phyloP scores from a whole-genome alignment of 2,113 vertebrate genomes.

The Gulo gulo region DNA sequence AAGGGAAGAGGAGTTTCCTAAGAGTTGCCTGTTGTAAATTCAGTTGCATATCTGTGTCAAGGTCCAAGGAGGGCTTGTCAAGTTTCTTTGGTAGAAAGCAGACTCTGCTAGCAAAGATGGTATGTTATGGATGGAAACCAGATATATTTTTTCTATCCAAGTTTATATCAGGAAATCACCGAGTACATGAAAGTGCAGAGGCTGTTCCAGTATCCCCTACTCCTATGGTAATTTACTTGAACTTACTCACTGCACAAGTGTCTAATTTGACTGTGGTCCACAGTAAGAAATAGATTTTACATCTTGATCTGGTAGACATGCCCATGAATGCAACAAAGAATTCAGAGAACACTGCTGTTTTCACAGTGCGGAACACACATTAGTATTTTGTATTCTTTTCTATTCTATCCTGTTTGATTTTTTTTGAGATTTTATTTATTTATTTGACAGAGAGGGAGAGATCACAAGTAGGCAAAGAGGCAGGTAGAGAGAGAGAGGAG shows the following conservation, averaged over 20 bases:
- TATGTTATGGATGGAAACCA: not conserved
- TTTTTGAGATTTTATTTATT: no score
- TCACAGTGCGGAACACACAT: rapidly evolving
- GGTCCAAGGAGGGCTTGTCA: not conserved
- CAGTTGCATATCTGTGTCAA: not conserved
- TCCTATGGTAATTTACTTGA: not conserved
- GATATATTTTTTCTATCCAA: not conserved
- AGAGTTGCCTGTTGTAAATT: not conserved
- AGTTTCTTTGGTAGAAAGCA: not conserved
- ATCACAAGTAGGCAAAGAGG: no score
- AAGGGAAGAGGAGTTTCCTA: not conserved
- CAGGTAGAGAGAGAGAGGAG: no score
- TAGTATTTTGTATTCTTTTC: not conserved
- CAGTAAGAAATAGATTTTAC: not conserved
- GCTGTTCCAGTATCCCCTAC: rapidly evolving
- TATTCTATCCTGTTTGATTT: not conserved
- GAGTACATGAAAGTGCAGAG: not conserved
- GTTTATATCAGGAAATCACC: not conserved
- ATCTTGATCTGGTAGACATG: not conserved
- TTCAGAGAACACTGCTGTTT: not conserved
- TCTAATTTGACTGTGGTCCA: not conserved
- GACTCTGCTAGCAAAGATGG: not conserved
- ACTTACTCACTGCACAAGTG: not conserved
- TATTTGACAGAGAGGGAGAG: no score
- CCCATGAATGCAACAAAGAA: not conserved